Base-by-base conservation (phyloP, 2,797 vertebrate species). In the Clamator glandarius region DNA sequence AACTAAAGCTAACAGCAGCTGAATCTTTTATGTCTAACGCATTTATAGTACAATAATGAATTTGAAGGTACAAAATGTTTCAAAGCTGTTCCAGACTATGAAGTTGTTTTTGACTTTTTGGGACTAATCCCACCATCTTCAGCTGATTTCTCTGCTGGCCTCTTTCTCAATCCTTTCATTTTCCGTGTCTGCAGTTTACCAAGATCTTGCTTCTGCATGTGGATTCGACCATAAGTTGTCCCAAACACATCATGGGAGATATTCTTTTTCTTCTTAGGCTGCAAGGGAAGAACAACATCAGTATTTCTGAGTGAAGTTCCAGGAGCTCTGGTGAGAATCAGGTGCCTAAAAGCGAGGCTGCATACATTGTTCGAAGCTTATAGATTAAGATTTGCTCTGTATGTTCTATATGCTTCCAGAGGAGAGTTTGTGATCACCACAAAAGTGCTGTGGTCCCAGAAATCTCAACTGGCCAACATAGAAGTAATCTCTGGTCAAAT, bases 221-320 rank as follows among this genome's bases (percentile, higher is more conserved):
- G 99, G 81, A 99, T 98, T 23, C 98, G 98, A 64, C 99, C 99
- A 0, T 98, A 99, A 93, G 98, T 99, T 76, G 98, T 99, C 44
- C 99, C 99, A 59, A 99, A 99, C 44, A 94, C 97, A 93, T 99
- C 98, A 3, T 98, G 99, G 90, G 99, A 99, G 78, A 99, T 97
- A 92, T 99, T 99, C 98, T 99, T 99, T 97, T 99, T 99, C 97
- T 99, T 99, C 98, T 99, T 99, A 59, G 98, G 97, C 99, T 99
- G 97, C 44, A 95, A 96, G 29, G 69, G 36, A 97, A 91, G 42
- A 84, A 78, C 0, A 68, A 26, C 13, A 9, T 91, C 6, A 90
- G 17, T 39, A 35, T 59, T 88, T 72, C 33, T 29, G 33, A 76
- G 36, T 2, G 66, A 25, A 66, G 36, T 8, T 14, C 39, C 35